Percentiles rank a stretch among this genome's conserved stretches.
These are phyloP conservation scores for Xenus cinereus DNA, from an alignment of 2,113 vertebrate species.

Conservation along the genomic window DNA sequence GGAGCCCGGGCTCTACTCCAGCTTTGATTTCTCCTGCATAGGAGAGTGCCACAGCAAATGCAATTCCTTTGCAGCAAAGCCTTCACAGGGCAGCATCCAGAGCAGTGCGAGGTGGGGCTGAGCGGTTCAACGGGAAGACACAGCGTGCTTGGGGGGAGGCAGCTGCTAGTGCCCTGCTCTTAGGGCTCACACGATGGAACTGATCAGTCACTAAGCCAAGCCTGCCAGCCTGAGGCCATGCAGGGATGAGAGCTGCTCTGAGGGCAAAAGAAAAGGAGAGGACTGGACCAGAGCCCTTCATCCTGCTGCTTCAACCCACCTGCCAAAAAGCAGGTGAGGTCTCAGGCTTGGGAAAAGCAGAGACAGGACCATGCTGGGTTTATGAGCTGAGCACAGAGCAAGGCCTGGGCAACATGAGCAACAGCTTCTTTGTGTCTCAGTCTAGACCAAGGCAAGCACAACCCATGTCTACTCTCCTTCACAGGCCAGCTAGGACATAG, in stretches of 20 bases:
- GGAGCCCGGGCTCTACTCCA: neutral
- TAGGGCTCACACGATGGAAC: neutral
- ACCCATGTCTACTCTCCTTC: neutral
- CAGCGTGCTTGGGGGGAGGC: neutral
- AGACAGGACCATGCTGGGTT: neutral
- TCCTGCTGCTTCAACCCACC: neutral
- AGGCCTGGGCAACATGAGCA: neutral
- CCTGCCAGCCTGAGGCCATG: neutral
- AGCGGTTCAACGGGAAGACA: neutral
- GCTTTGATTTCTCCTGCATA: neutral
- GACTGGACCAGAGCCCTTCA: neutral
- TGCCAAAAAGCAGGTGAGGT: neutral
- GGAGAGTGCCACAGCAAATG: neutral
- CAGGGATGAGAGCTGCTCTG: neutral
- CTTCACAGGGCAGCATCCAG: fast-evolving
- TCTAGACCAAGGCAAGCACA: neutral
- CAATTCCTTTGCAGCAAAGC: neutral
- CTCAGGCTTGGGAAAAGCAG: neutral
- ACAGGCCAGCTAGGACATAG: neutral
- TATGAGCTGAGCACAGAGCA: neutral
- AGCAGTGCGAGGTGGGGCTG: neutral
- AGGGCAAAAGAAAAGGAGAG: neutral
- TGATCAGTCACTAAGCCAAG: neutral
- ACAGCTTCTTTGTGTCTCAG: neutral
- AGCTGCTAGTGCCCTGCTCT: neutral